Percentiles rank a stretch among this genome's conserved stretches.
Conservation (phyloP, 2,888 invertebrate genomes). For the Chromoteleia sp. region DNA sequence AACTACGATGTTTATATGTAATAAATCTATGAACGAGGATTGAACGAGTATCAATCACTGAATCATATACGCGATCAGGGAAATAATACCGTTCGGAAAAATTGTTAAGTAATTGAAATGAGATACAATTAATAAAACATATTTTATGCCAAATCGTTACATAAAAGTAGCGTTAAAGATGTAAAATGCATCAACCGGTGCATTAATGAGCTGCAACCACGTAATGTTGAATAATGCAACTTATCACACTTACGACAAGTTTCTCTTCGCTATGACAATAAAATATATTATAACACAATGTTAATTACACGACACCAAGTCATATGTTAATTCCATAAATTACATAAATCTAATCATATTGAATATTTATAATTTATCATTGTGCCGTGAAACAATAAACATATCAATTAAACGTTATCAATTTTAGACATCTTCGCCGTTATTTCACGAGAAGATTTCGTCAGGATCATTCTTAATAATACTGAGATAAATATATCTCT, state of each 20-base stretch:
- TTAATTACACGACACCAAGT: slow-evolving; percentile 45
- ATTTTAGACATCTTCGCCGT: slow-evolving; percentile 1
- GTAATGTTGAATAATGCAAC: slow-evolving; percentile 58
- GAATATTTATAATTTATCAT: slow-evolving; percentile 40
- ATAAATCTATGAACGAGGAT: background rate
- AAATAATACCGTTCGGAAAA: slow-evolving; percentile 5
- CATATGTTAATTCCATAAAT: slow-evolving; percentile 50
- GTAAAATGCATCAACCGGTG: slow-evolving; percentile 44
- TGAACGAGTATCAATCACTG: background rate
- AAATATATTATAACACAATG: slow-evolving; percentile 38
- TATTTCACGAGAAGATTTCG: too few relatives aligned
- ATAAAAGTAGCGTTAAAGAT: slow-evolving; percentile 52
- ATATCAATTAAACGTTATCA: slow-evolving; percentile 32
- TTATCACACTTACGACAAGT: slow-evolving; percentile 54
- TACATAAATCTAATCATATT: slow-evolving; percentile 28
- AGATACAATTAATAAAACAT: slow-evolving; percentile 22
- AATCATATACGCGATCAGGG: background rate
- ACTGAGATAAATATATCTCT: too few relatives aligned
- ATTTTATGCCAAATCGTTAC: slow-evolving; percentile 43
- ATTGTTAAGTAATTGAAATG: slow-evolving; percentile 23
- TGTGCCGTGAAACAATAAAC: slow-evolving; percentile 37
- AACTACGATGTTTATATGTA: background rate
- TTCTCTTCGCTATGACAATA: slow-evolving; percentile 50
- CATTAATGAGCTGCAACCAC: slow-evolving; percentile 48
- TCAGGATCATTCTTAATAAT: too few relatives aligned